Percentiles rank a stretch among this genome's conserved stretches.
Evolutionary conservation across 37 sponge, comb jelly and placozoan species (phyloP).

Genomic region (Cliona cf. orientalis): DNA sequence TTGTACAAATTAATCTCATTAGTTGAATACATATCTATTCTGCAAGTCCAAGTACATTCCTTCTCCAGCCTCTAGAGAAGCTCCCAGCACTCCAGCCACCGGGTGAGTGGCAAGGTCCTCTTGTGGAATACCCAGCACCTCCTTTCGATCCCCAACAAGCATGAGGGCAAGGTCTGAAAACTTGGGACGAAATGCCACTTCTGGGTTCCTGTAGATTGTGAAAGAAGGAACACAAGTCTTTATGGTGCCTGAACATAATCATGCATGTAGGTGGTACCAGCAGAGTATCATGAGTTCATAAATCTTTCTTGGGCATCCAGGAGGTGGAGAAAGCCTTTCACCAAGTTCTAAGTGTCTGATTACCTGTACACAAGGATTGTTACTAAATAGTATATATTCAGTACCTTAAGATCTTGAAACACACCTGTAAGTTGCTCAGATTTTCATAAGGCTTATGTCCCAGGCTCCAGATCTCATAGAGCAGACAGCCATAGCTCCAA

Average conservation of each 20-base stretch:
- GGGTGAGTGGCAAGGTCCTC: neutral
- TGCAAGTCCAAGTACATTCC: slow-evolving; percentile 29
- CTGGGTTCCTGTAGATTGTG: slow-evolving; percentile 39
- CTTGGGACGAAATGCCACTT: neutral
- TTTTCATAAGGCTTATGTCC: neutral
- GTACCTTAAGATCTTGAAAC: neutral
- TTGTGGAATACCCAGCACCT: neutral
- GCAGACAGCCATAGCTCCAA: slow-evolving; percentile 5
- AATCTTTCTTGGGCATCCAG: slow-evolving; percentile 34
- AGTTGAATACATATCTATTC: slow-evolving; percentile 11
- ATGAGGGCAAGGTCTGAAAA: neutral
- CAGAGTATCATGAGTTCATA: slow-evolving; percentile 24
- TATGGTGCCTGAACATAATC: too few relatives aligned
- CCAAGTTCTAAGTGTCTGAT: neutral
- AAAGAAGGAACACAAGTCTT: neutral
- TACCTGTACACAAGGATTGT: neutral
- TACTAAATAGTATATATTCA: neutral
- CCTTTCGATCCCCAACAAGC: neutral
- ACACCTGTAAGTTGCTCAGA: neutral
- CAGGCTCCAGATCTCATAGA: slow-evolving; percentile 1
- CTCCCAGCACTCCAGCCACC: slow-evolving; percentile 5
- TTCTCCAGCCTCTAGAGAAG: slow-evolving; percentile 9
- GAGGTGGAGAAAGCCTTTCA: slow-evolving; percentile 27
- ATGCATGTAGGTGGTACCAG: slow-evolving; percentile 16
- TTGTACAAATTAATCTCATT: too few relatives aligned